Evolutionary conservation across 2,797 vertebrate species (phyloP), one percentile per base, ranked within the genome.

Genomic region (Naso thynnoides): DNA sequence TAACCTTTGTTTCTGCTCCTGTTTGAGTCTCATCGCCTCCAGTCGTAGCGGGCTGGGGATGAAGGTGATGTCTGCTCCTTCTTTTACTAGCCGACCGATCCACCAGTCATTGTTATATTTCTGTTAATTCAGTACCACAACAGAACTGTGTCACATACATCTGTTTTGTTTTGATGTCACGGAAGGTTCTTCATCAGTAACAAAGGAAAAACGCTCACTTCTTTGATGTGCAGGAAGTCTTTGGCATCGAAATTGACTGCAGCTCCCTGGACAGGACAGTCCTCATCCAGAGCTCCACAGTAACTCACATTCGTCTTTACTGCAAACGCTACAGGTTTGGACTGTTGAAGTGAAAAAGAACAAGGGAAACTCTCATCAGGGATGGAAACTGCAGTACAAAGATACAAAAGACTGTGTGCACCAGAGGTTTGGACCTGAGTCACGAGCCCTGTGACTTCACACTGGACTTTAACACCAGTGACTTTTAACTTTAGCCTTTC

Each of bases 161-260:
- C 21, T 44, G 18, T 41, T 1, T 13, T 5, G 1, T 61, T 70
- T 45, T 44, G 29, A 66, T 36, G 3, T 23, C 58, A 62, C 4
- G 8, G 3, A 39, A 3, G 10, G 1, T 4, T 29, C 5, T 3
- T 57, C 18, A 14, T 10, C 6, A 41, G 15, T 11, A 26, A 1
- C 14, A 6, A 6, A 18, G 27, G 5, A 21, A 19, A 8, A 54
- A 5, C 19, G 59, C 91, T 95, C 86, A 98, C 97, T 96, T 99
- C 97, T 94, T 98, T 99, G 94, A 98, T 98, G 93, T 99, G 97
- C 93, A 99, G 95, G 93, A 99, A 99, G 93, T 99, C 97, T 97
- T 97, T 98, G 96, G 97, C 96, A 95, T 99, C 97, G 13, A 99
- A 99, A 90, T 97, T 98, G 93, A 99, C 96, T 89, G 97, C 97